phyloP scores from a whole-genome alignment of 2,797 vertebrate genomes.

The Siniperca scherzeri region DNA sequence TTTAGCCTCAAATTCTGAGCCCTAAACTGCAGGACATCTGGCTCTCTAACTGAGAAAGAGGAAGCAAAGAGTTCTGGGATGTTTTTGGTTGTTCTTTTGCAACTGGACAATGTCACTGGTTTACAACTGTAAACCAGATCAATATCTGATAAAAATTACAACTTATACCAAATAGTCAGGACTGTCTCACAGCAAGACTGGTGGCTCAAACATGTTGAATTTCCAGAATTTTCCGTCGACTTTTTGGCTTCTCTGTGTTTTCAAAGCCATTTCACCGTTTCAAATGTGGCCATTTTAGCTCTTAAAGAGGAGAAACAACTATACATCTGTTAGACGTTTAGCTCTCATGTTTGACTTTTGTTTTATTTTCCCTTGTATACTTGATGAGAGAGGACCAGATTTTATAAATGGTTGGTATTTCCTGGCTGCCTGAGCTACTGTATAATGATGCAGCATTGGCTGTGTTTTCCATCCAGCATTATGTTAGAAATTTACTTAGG shows the following conservation, averaged over 20 bases:
- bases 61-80: conserved; percentile 52
- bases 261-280: conserved; percentile 40
- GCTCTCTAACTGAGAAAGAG: conserved; percentile 8
- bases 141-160: conserved; percentile 44
- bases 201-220: conserved; percentile 46
- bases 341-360: conserved; percentile 59
- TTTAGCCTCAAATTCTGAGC: conserved; percentile 97
- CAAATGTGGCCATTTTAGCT: conserved; percentile 54
- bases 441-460: conserved; percentile 70
- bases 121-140: conserved; percentile 48
- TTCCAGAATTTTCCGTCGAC: conserved; percentile 12
- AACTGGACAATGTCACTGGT: conserved; percentile 51
- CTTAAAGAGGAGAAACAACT: conserved; percentile 39
- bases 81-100: conserved; percentile 30
- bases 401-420: conserved; percentile 75
- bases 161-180: conserved; percentile 63
- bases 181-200: conserved; percentile 76
- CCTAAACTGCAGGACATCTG: conserved; percentile 8
- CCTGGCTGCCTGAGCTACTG: conserved; percentile 78
- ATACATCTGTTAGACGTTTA: conserved; percentile 57
- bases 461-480: conserved; percentile 59
- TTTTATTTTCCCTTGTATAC: conserved; percentile 67
- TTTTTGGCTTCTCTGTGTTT: conserved; percentile 16
- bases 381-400: conserved; percentile 64
- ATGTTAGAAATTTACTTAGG: conserved; percentile 55